Conservation (phyloP, 2,113 vertebrate species). For the Cacatua alba region DNA sequence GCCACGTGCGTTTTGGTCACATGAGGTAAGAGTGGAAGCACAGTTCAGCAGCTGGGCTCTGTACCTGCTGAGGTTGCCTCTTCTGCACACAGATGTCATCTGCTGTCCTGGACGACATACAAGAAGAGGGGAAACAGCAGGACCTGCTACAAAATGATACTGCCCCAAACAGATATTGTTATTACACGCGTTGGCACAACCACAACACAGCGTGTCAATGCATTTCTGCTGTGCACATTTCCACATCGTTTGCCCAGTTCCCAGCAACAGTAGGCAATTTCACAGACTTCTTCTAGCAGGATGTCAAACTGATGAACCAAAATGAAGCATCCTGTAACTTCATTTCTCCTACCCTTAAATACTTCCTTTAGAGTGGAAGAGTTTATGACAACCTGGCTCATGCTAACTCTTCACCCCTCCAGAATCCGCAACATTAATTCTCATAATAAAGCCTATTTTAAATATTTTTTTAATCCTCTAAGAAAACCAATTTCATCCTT, state of each 20-base stretch:
- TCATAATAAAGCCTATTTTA: slow-evolving; percentile 42
- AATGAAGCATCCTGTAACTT: not conserved
- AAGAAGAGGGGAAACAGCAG: not conserved
- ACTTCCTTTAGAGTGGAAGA: not conserved
- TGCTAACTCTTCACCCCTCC: not conserved
- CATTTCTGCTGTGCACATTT: not conserved
- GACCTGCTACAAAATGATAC: not conserved
- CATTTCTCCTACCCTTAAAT: not conserved
- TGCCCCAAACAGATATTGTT: not conserved
- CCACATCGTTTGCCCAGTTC: not conserved
- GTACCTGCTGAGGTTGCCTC: slow-evolving; percentile 16
- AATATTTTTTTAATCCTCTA: slow-evolving; percentile 51
- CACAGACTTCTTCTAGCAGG: not conserved
- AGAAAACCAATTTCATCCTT: slow-evolving; percentile 65
- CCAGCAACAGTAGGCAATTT: not conserved
- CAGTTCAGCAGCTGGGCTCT: slow-evolving; percentile 4
- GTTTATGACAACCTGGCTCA: not conserved
- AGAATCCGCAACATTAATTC: slow-evolving; percentile 13
- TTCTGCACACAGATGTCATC: not conserved
- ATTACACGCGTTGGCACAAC: not conserved
- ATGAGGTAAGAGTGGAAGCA: not conserved
- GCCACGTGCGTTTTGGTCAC: not conserved
- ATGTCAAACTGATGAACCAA: not conserved
- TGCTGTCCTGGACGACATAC: slow-evolving; percentile 1
- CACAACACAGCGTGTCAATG: not conserved